Evolutionary conservation across 2,113 vertebrate genomes (phyloP), one percentile per base, ranked within the genome.

Genomic region (Larimichthys crocea): DNA sequence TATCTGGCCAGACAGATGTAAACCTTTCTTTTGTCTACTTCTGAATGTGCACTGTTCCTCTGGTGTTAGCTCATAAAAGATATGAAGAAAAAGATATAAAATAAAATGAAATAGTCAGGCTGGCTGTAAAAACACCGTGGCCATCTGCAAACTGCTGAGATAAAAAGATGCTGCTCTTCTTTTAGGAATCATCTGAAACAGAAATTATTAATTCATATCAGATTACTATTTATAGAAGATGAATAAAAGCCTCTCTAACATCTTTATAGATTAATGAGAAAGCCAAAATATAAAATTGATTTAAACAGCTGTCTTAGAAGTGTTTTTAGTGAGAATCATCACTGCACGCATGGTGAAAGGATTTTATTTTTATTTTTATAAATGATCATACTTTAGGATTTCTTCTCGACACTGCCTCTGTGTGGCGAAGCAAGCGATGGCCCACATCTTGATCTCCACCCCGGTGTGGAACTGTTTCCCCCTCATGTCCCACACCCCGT

Each of bases 401-500:
- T 99, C 98, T 95, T 99, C 98, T 81, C 98, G 95, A 94, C 98
- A 99, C 76, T 99, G 98, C 72, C 98, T 96, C 95, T 99, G 98
- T 6, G 98, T 99, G 87, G 98, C 98, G 80, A 99, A 99, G 89
- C 98, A 99, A 81, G 98, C 98, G 50, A 99, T 99, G 60, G 98
- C 98, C 98, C 98, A 99, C 98, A 99, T 99, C 94, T 99, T 99
- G 89, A 99, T 99, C 94, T 99, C 98, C 73, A 99, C 98, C 46
- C 98, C 98, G 1, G 97, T 99, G 92, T 99, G 97, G 89, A 99
- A 99, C 83, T 99, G 98, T 84, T 99, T 99, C 59, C 98, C 98
- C 77, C 98, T 85, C 98, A 99, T 99, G 94, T 99, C 98, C 98
- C 98, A 99, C 4, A 99, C 98, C 0, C 98, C 98, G 0, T 99